Base-by-base conservation (phyloP, 92 coral and sea anemone species). In the Heteractis magnifica region DNA sequence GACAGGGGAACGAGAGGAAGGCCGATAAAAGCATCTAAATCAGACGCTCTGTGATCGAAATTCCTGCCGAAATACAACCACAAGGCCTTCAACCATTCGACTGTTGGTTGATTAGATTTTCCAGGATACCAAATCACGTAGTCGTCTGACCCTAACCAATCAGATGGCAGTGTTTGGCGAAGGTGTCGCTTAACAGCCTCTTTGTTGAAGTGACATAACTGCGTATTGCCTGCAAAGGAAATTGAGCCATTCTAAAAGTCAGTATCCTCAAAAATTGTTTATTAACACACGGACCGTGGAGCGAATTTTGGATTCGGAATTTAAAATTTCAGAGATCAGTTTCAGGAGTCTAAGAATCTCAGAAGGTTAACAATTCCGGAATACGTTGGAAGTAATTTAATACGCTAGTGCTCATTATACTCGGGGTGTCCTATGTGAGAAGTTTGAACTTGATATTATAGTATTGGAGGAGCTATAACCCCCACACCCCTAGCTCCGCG, bases 1-100 rank as follows among this genome's bases (percentile, higher is more conserved):
- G 55, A 20, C 68, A 90, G 52, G n/a, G 92, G 91, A 74, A 95
- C 83, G 75, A 95, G 76, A 19, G 94, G 94, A 77, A 93, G 86
- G 41, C 87, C 89, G 51, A 71, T 23, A 71, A 95, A 85, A 23
- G 60, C 68, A 9, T 71, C 23, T 19, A 95, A 87, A 51, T 74
- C 79, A 9, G 18, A 16, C 26, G 70, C 23, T 18, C 0, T 0
- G 11, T 81, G 51, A 3, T 85, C 50, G 56, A 95, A 95, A 60
- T 90, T 44, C 71, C 55, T 78, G 19, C 76, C 60, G 6, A 95
- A 87, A 84, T 92, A 95, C 52, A n/a, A 8, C 98, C 98, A 95
- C 62, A 95, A 58, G 12, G 72, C 88, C 59, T 85, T 83, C 49
- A 95, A 79, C 98, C 98, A 95, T 49, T 79, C 86, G 21, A 81